Conservation (phyloP, 2,888 invertebrate species). For the Amiota mariae region DNA sequence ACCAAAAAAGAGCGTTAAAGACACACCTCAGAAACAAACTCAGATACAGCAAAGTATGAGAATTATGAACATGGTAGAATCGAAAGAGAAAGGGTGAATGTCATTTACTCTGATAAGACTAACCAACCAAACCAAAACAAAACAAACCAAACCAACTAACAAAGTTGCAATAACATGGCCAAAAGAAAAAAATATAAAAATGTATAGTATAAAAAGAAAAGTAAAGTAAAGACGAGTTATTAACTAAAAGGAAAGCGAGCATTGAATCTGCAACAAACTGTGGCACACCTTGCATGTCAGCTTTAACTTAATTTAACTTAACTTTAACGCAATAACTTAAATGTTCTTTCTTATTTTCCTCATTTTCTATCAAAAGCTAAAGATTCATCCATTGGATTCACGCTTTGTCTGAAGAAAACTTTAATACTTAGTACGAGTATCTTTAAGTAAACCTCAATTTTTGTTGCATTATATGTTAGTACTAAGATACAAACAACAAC, state of each 20-base stretch:
- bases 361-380: neutral
- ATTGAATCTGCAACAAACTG: constrained; percentile 19
- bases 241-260: neutral
- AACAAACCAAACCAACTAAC: no score
- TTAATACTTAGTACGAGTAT: no score
- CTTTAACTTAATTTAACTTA: neutral
- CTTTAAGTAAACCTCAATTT: neutral
- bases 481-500: no score
- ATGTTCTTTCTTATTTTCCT: no score
- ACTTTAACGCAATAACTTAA: neutral
- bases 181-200: neutral
- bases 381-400: neutral
- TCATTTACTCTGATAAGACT: constrained; percentile 42
- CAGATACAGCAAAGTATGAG: no score
- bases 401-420: neutral
- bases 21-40: no score
- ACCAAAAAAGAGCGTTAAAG: no score
- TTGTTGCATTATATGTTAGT: neutral
- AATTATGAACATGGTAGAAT: no score
- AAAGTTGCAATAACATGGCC: constrained; percentile 41
- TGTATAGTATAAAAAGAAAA: neutral
- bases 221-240: neutral
- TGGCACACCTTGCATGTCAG: constrained; percentile 18
- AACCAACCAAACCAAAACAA: no score
- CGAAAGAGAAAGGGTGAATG: neutral